A percentile compares a stretch with the other conserved stretches of the same genome.
These are phyloP conservation scores for Cacoxenus indagator DNA, from an alignment of 2,888 invertebrate genomes.

Conservation along the genomic window DNA sequence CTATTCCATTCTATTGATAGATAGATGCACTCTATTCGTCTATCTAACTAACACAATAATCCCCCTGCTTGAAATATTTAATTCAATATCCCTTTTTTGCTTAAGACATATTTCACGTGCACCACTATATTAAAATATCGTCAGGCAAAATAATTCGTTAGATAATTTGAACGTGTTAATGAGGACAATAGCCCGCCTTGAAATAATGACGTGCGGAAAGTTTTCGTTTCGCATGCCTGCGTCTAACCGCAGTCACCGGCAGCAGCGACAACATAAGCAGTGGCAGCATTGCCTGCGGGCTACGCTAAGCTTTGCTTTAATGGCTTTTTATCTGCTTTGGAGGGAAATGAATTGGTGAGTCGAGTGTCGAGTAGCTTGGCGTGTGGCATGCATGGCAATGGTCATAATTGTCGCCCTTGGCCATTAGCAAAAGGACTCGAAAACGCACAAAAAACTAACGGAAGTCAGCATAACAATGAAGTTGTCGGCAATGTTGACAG, in stretches of 20 bases:
- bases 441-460: neutral
- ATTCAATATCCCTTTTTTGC: too few species aligned
- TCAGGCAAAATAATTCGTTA: too few species aligned
- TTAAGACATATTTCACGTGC: too few species aligned
- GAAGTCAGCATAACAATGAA: neutral
- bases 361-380: neutral
- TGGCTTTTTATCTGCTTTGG: neutral
- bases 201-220: slow-evolving; percentile 1
- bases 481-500: neutral
- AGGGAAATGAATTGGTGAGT: neutral
- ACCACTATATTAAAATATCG: too few species aligned
- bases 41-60: too few species aligned
- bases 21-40: too few species aligned
- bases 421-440: slow-evolving; percentile 1
- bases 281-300: neutral
- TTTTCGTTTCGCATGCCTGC: neutral
- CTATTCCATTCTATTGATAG: too few species aligned
- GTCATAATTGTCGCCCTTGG: neutral
- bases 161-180: neutral
- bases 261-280: neutral
- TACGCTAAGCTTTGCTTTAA: neutral
- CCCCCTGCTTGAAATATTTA: too few species aligned
- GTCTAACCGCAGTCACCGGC: neutral
- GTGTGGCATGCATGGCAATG: neutral
- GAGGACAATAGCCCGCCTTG: neutral